Base-by-base conservation (phyloP, 2,797 vertebrate species). In the Siniperca scherzeri region DNA sequence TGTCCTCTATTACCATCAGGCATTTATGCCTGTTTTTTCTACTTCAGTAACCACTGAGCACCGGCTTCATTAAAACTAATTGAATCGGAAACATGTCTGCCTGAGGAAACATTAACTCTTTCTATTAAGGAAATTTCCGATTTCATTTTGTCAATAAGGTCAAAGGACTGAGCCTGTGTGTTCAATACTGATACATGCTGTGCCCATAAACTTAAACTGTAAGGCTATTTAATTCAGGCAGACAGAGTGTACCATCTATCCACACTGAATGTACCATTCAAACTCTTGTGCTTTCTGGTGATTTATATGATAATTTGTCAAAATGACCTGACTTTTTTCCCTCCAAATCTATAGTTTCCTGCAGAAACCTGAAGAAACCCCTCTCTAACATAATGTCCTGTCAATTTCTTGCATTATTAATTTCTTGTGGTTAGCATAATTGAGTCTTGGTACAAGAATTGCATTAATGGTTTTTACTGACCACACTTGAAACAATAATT, bases 51-150 rank as follows among this genome's bases (percentile, higher is more conserved):
- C 96, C 97, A 98, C 96, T 98, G 97, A 99, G 97, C 97, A 97
- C 97, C 95, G 95, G 97, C 97, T 99, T 99, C 97, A 98, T 99
- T 99, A 99, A 98, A 99, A 98, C 97, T 98, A 98, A 99, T 98
- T 99, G 98, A 99, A 99, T 99, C 95, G 97, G 98, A 99, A 99
- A 99, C 97, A 97, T 96, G 97, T 97, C 98, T 94, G 96, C 98
- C 97, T 93, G 96, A 97, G 98, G 97, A 99, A 98, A 98, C 96
- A 97, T 99, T 98, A 98, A 98, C 97, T 97, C 97, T 97, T 98
- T 98, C 96, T 95, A 95, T 96, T 94, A 96, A 96, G 97, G 97
- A 94, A 93, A 93, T 93, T 92, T 94, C 93, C 90, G 89, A 94
- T 96, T 96, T 92, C 90, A 89, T 93, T 94, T 93, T 88, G 92